Conservation (phyloP, 2,888 invertebrate species). For the Hermaeophaga mercurialis region DNA sequence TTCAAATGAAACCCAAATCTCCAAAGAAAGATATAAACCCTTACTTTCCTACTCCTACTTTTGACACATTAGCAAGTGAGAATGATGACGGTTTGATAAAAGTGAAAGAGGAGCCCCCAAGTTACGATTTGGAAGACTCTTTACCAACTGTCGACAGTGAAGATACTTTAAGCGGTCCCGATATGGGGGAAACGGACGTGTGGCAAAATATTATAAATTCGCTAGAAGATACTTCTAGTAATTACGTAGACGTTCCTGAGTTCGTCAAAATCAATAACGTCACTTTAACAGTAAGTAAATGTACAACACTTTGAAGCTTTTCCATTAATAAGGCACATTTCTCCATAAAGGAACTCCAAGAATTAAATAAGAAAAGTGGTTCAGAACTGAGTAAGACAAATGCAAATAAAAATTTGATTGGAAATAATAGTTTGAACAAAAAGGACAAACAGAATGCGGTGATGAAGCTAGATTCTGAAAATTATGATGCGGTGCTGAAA, state of each 20-base stretch:
- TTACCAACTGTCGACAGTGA: neutral
- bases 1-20: neutral
- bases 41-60: neutral
- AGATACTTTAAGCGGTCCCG: conserved; percentile 22
- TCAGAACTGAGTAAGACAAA: neutral
- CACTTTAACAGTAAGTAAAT: conserved; percentile 7
- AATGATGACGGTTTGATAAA: neutral
- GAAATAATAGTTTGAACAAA: too few relatives aligned
- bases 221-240: conserved; percentile 5
- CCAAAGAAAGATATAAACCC: neutral
- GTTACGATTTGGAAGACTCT: conserved; percentile 2
- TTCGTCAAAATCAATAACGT: conserved; percentile 34
- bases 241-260: conserved; percentile 33
- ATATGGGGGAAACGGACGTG: conserved; percentile 1
- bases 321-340: too few relatives aligned
- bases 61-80: neutral
- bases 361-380: too few relatives aligned
- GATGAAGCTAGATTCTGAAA: too few relatives aligned
- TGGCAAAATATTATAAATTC: conserved; percentile 25
- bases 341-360: too few relatives aligned
- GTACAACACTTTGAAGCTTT: too few relatives aligned
- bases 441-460: too few relatives aligned
- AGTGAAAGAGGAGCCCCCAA: conserved; percentile 30
- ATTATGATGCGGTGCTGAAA: too few relatives aligned
- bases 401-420: neutral